Base-by-base conservation (phyloP, 2,113 vertebrate species). In the Egretta garzetta region DNA sequence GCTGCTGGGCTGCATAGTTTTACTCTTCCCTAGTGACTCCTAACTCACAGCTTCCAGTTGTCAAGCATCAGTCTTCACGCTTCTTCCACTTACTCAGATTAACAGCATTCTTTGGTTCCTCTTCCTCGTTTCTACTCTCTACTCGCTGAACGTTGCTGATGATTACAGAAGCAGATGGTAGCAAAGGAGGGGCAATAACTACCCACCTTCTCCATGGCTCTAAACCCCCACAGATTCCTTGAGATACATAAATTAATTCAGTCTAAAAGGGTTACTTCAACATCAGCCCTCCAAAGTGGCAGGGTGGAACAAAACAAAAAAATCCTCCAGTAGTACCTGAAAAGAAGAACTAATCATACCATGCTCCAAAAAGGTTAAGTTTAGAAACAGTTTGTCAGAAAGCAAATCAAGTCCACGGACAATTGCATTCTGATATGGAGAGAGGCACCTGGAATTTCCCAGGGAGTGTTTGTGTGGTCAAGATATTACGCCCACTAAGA, bases 231-330 rank as follows among this genome's bases (percentile, higher is more conserved):
- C 5, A 21, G 10, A 16, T 90, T 86, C 80, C 50, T 53, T 45
- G 4, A 73, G 66, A 62, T 16, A 53, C 1, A 0, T 3, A 70
- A 62, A 11, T 4, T 8, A 17, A 20, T 80, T 85, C 53, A 50
- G 60, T 41, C 26, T 56, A 49, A 76, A 81, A 35, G 1, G 1
- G 11, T 71, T 64, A 76, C n/a, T 58, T 64, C 26, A 87, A 22
- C 33, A 27, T 1, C 27, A 90, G 9, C 35, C 35, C 39, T 71
- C 68, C 66, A 86, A 83, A 83, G 17, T 12, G 24, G 27, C 6
- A 62, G 15, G 12, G 18, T 24, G 32, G 5, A 47, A 47, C 18
- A 47, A 47, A 47, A 47, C 45, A 19, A 47, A 20, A 18, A 21
- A 30, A 20, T 11, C 67, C 58, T 66, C 7, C 43, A 81, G 37